Conservation (phyloP, 2,888 invertebrate genomes). For the Rhagophthalmus giganteus region DNA sequence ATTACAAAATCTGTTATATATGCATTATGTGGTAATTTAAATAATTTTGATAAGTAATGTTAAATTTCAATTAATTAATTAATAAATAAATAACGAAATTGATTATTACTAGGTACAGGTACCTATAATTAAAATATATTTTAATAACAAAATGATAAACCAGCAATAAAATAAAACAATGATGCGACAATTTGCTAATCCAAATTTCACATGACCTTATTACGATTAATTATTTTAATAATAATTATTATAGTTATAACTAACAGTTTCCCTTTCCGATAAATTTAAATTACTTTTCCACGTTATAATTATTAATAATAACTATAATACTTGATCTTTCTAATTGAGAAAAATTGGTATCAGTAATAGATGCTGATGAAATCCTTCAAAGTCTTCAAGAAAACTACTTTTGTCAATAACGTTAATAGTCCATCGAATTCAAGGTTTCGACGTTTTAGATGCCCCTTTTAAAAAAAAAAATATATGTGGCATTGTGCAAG, state of each 20-base stretch:
- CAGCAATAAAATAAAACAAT: not conserved
- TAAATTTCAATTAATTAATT: no score
- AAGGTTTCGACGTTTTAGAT: constrained; percentile 34
- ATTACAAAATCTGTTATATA: no score
- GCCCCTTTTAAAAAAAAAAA: constrained; percentile 25
- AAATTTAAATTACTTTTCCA: no score
- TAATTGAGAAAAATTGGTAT: no score
- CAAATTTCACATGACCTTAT: not conserved
- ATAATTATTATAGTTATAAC: no score
- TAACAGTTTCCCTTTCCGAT: no score
- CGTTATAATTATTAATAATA: not conserved
- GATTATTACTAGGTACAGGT: no score
- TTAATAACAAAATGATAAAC: not conserved
- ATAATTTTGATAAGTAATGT: no score
- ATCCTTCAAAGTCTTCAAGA: constrained; percentile 14
- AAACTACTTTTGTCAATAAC: constrained; percentile 6
- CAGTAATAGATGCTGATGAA: not conserved
- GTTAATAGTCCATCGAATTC: constrained; percentile 16
- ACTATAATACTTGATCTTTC: no score
- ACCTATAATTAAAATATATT: not conserved
- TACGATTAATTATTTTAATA: not conserved
- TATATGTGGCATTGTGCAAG: constrained; percentile 20
- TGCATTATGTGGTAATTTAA: no score
- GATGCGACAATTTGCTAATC: not conserved
- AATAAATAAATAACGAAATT: no score